A percentile compares a stretch with the other conserved stretches of the same genome.
Conservation (phyloP, 2,888 invertebrate genomes). For the Eurytoma adleriae region DNA sequence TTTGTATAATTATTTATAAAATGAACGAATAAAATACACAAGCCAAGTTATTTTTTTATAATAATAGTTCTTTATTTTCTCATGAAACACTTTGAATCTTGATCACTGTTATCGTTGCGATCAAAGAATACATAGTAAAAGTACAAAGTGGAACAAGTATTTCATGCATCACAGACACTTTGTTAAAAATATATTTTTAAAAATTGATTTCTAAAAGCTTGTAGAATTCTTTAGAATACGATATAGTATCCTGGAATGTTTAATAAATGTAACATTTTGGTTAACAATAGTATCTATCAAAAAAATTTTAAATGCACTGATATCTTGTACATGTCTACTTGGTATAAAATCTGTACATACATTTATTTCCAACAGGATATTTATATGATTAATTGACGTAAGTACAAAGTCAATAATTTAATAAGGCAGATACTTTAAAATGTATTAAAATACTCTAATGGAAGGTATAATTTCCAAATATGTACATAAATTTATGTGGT, state of each 20-base stretch:
- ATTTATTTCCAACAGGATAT: conserved; percentile 7
- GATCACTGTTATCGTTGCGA: conserved; percentile 24
- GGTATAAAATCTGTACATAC: conserved; percentile 11
- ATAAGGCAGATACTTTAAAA: conserved; percentile 12
- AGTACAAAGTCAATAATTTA: conserved; percentile 36
- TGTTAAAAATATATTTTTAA: conserved; percentile 45
- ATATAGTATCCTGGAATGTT: conserved; percentile 33
- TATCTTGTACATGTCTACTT: neutral
- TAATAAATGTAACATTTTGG: conserved; percentile 14
- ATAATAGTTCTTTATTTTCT: conserved; percentile 48
- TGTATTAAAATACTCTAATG: conserved; percentile 1
- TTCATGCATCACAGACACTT: conserved; percentile 54
- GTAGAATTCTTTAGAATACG: conserved; percentile 39
- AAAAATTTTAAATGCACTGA: conserved; percentile 7
- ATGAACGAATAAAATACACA: conserved; percentile 44
- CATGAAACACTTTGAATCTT: conserved; percentile 28
- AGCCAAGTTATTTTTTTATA: conserved; percentile 46
- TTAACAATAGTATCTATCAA: conserved; percentile 18
- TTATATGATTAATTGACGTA: conserved; percentile 7
- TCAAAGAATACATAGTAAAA: conserved; percentile 23
- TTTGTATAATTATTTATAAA: conserved; percentile 56
- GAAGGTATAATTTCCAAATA: neutral
- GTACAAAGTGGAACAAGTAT: conserved; percentile 29
- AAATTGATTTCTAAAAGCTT: conserved; percentile 51
- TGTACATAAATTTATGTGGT: too few species aligned